Percentiles rank a stretch among this genome's conserved stretches.
phyloP scores from a whole-genome alignment of 2,797 vertebrate genomes.

The Caiman crocodilus region DNA sequence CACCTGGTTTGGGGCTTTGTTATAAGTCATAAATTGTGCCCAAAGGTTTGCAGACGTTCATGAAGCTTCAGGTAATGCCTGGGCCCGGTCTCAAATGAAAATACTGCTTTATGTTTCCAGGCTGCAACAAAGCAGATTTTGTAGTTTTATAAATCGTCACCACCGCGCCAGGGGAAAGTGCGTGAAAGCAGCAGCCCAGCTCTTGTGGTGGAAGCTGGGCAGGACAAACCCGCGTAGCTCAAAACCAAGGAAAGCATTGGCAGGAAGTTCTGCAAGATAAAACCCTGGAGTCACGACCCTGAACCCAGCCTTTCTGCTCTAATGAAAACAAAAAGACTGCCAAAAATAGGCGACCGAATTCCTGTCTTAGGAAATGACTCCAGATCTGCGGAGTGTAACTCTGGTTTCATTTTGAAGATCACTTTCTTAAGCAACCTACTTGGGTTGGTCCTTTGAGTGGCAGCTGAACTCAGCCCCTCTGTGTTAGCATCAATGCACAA shows the following conservation, averaged over 20 bases:
- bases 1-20: not conserved
- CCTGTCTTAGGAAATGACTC: not conserved
- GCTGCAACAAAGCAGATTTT: not conserved
- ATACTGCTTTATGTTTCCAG: not conserved
- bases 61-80: not conserved
- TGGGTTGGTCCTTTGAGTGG: not conserved
- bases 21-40: not conserved
- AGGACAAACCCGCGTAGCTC: not conserved
- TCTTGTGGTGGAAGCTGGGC: accelerated
- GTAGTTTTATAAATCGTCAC: not conserved
- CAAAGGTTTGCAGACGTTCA: not conserved
- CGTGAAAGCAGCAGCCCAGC: not conserved
- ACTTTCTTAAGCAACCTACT: not conserved
- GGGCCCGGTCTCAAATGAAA: not conserved
- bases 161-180: not conserved
- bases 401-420: not conserved
- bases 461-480: not conserved
- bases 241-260: not conserved
- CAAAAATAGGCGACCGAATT: not conserved
- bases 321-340: not conserved
- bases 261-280: not conserved
- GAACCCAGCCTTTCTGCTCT: not conserved
- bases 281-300: not conserved
- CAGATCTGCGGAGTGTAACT: not conserved
- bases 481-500: not conserved